A percentile compares a stretch with the other conserved stretches of the same genome.
Conservation (phyloP, 2,888 invertebrate species). For the Phania funesta region DNA sequence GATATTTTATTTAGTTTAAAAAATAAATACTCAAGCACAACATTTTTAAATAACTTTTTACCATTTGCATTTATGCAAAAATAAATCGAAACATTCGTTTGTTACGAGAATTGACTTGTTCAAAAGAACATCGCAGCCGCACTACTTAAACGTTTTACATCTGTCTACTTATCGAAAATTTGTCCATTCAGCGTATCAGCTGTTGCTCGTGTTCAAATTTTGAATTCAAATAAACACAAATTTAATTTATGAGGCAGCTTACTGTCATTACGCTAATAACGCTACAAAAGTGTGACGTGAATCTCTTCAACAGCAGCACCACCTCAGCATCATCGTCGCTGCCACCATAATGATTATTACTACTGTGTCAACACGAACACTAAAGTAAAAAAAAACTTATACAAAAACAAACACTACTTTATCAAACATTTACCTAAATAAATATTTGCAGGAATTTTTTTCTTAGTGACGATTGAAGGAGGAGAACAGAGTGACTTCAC, state of each 20-base stretch:
- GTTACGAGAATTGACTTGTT: too few species aligned
- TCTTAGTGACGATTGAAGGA: background rate
- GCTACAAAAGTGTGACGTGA: constrained; percentile 41
- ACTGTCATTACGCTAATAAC: constrained; percentile 66
- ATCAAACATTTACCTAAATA: background rate
- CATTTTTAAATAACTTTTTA: background rate
- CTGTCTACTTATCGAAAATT: background rate
- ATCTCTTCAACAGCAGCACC: constrained; percentile 8
- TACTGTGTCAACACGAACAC: constrained; percentile 35
- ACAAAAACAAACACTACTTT: constrained; percentile 30
- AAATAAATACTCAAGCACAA: background rate
- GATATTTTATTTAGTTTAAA: background rate
- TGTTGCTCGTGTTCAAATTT: background rate
- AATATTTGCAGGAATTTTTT: too few species aligned
- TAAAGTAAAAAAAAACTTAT: background rate
- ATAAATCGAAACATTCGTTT: too few species aligned
- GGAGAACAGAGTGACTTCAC: too few species aligned
- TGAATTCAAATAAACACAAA: constrained; percentile 59
- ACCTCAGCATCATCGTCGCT: constrained; percentile 15
- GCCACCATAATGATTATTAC: constrained; percentile 21
- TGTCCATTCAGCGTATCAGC: background rate
- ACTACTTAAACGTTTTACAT: too few species aligned
- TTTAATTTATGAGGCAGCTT: constrained; percentile 67
- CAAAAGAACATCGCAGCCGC: too few species aligned
- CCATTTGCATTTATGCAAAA: too few species aligned